These are phyloP conservation scores for Brevimyrus niger DNA, from an alignment of 2,113 vertebrate species.

Conservation along the genomic window DNA sequence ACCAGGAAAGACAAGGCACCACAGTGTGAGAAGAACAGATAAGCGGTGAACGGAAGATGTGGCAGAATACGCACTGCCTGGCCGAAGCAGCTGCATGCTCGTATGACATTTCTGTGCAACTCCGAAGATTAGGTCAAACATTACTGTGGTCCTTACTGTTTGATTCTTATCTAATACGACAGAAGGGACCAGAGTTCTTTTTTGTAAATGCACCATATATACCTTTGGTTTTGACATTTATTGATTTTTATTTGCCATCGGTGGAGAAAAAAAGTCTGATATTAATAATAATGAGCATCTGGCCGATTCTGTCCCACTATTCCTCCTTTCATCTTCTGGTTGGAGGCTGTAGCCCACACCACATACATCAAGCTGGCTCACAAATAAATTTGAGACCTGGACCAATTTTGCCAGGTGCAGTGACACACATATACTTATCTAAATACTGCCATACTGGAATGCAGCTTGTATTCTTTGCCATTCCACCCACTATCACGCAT, in stretches of 20 bases:
- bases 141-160: neutral
- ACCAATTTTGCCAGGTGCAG: neutral
- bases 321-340: neutral
- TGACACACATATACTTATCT: neutral
- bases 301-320: neutral
- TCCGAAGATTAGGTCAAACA: neutral
- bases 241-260: neutral
- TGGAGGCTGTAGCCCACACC: neutral
- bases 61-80: neutral
- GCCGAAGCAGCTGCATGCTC: conserved; percentile 6
- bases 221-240: neutral
- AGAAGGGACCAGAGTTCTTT: neutral
- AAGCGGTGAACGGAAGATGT: neutral
- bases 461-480: neutral
- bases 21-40: conserved; percentile 3
- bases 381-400: neutral
- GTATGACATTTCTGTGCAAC: neutral
- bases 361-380: conserved; percentile 1
- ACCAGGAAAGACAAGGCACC: conserved; percentile 25
- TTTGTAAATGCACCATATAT: neutral
- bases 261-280: neutral
- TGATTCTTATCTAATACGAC: neutral
- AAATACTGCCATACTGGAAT: neutral
- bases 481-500: neutral
- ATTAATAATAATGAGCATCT: neutral